Conservation (phyloP, 2,113 vertebrate genomes). For the Hepsetus odoe region DNA sequence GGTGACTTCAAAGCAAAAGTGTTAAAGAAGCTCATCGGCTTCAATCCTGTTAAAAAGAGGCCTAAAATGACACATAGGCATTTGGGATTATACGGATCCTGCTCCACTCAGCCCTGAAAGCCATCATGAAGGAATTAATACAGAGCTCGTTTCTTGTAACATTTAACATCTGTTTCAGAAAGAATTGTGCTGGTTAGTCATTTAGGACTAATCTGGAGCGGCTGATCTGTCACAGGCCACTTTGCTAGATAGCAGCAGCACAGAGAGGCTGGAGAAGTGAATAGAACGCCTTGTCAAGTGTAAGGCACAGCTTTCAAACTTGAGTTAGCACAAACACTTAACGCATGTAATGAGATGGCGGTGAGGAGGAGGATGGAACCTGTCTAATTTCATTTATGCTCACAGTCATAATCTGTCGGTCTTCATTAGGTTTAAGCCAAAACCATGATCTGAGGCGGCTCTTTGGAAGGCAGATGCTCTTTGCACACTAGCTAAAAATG, state of each 20-base stretch:
- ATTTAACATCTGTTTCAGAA: neutral
- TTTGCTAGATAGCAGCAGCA: neutral
- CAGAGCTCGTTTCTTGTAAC: neutral
- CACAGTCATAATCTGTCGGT: slow-evolving; percentile 37
- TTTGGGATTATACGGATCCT: neutral
- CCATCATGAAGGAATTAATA: slow-evolving; percentile 5
- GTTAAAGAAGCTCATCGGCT: neutral
- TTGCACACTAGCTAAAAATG: neutral
- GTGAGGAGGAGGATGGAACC: slow-evolving; percentile 12
- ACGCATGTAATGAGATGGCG: slow-evolving; percentile 32
- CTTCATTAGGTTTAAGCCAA: slow-evolving; percentile 23
- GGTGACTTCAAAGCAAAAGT: too few species aligned
- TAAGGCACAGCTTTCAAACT: slow-evolving; percentile 20
- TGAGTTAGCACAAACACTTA: slow-evolving; percentile 28
- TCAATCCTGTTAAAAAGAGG: neutral
- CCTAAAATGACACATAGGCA: neutral
- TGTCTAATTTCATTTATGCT: slow-evolving; percentile 50
- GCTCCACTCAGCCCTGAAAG: neutral
- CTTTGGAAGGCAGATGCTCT: slow-evolving; percentile 19
- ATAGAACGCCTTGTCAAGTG: slow-evolving; percentile 29
- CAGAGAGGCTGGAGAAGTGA: slow-evolving; percentile 2
- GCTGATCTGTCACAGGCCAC: slow-evolving; percentile 24
- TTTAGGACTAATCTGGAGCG: neutral
- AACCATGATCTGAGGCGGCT: slow-evolving; percentile 14
- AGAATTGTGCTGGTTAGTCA: neutral